Conservation (phyloP, 2,888 invertebrate species). For the Lymantria monacha region DNA sequence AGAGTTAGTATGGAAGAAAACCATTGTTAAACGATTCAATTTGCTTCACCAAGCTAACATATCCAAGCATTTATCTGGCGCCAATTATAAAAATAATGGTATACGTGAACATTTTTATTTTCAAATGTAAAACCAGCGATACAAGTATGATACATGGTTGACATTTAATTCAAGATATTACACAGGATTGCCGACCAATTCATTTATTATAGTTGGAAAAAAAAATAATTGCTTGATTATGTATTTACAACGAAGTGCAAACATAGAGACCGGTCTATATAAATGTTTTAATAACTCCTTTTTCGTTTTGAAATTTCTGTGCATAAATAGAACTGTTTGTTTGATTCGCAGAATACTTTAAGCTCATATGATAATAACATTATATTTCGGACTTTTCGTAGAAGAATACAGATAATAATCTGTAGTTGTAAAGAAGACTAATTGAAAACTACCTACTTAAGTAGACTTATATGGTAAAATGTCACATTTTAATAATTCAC, state of each 20-base stretch:
- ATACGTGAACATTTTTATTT: neutral
- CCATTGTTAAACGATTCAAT: too few relatives aligned
- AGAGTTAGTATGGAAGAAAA: too few relatives aligned
- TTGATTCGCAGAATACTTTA: too few relatives aligned
- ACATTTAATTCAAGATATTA: slow-evolving; percentile 15
- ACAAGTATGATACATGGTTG: slow-evolving; percentile 7
- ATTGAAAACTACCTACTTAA: too few relatives aligned
- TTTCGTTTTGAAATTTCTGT: neutral
- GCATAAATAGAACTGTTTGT: neutral
- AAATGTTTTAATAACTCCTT: neutral
- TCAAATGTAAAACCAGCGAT: slow-evolving; percentile 3
- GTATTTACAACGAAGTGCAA: neutral
- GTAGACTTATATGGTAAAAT: too few relatives aligned
- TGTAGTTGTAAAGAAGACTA: too few relatives aligned
- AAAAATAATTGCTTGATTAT: slow-evolving; percentile 4
- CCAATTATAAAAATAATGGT: slow-evolving; percentile 25
- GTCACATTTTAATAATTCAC: too few relatives aligned
- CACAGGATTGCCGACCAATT: slow-evolving; percentile 8
- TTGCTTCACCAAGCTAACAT: too few relatives aligned
- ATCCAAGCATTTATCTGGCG: slow-evolving; percentile 4
- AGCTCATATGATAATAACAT: too few relatives aligned
- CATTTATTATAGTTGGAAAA: slow-evolving; percentile 7
- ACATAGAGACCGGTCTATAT: neutral
- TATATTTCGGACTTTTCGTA: too few relatives aligned
- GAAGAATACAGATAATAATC: too few relatives aligned